Percentiles rank a stretch among this genome's conserved stretches.
These are phyloP conservation scores for Hylaea fasciaria DNA, from an alignment of 2,888 invertebrate species.

Conservation along the genomic window DNA sequence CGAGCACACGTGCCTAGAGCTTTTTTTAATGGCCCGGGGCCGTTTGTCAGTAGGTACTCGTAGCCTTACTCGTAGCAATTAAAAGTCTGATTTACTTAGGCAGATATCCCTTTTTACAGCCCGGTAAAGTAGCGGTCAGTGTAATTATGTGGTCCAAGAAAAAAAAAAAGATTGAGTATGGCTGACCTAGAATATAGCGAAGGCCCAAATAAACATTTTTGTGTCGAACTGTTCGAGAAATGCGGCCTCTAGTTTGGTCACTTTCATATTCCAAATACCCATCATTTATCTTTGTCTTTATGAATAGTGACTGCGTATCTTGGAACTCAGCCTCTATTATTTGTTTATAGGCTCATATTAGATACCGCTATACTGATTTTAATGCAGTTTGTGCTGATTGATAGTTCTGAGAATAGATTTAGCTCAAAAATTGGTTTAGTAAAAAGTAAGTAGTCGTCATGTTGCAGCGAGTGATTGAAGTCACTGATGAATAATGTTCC, in stretches of 20 bases:
- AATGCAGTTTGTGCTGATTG: constrained; percentile 31
- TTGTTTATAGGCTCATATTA: constrained; percentile 17
- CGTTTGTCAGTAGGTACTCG: too few species aligned
- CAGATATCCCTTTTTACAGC: too few species aligned
- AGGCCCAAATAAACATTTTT: constrained; percentile 21
- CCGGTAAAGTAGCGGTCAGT: too few species aligned
- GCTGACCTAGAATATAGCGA: constrained; percentile 1
- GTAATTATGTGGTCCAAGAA: constrained; percentile 1
- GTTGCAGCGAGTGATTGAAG: constrained; percentile 20
- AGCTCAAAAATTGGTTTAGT: constrained; percentile 26
- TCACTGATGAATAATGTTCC: constrained; percentile 26
- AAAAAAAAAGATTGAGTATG: too few species aligned
- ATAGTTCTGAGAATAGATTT: constrained; percentile 30
- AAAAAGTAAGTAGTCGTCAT: constrained; percentile 9
- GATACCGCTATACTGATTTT: constrained; percentile 29
- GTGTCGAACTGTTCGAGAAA: constrained; percentile 25
- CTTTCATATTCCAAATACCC: constrained; percentile 31
- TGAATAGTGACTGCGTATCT: constrained; percentile 18
- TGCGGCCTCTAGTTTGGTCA: constrained; percentile 28
- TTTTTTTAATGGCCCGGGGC: too few species aligned
- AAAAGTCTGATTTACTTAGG: too few species aligned
- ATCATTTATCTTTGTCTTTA: constrained; percentile 24
- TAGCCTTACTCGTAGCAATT: too few species aligned
- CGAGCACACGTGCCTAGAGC: too few species aligned
- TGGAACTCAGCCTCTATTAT: constrained; percentile 16